phyloP scores from a whole-genome alignment of 2,113 vertebrate species.

The Tympanuchus pallidicinctus region DNA sequence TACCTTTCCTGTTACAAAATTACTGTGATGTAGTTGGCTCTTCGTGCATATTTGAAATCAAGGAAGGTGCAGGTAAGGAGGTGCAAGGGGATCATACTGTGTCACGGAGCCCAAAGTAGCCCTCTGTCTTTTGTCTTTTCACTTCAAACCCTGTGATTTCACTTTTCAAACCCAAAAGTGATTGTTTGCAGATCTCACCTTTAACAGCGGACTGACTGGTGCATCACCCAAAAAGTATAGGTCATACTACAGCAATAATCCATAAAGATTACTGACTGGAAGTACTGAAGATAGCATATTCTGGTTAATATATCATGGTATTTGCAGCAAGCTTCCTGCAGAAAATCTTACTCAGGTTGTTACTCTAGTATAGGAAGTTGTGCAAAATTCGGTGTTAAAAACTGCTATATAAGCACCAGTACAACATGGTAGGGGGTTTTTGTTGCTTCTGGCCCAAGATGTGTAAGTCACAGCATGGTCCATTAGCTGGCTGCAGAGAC shows the following conservation, averaged over 20 bases:
- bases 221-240: background rate
- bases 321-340: background rate
- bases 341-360: background rate
- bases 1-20: background rate
- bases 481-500: background rate
- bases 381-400: background rate
- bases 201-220: background rate
- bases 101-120: background rate
- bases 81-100: background rate
- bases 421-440: background rate
- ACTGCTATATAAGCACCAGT: background rate
- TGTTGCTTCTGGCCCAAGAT: background rate
- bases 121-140: background rate
- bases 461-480: background rate
- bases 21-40: background rate
- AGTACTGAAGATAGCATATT: background rate
- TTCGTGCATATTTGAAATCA: background rate
- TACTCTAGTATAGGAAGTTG: background rate
- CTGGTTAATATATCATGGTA: background rate
- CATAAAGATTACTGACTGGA: accelerated
- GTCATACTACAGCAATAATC: background rate
- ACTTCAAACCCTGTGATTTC: background rate
- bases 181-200: background rate
- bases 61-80: background rate
- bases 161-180: too few relatives aligned